phyloP scores from a whole-genome alignment of 2,797 vertebrate genomes.

The Characodon lateralis region DNA sequence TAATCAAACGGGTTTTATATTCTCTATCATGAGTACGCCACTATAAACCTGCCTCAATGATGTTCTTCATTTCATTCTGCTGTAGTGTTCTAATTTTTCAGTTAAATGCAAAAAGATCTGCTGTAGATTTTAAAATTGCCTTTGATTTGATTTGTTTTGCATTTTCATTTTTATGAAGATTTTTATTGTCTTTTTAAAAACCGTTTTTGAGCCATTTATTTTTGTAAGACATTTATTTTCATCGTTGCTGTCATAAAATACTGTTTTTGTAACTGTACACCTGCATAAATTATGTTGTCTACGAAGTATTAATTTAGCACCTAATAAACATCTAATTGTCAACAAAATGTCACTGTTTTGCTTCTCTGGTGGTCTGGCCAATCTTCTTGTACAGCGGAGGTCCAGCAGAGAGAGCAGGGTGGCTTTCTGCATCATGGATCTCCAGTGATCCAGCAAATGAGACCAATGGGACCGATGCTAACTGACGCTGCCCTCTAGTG shows the following conservation, averaged over 20 bases:
- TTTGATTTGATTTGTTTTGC: slow-evolving; percentile 61
- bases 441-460: neutral
- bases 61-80: slow-evolving; percentile 41
- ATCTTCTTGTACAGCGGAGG: neutral
- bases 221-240: slow-evolving; percentile 72
- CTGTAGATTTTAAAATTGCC: slow-evolving; percentile 47
- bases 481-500: slow-evolving; percentile 47
- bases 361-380: neutral
- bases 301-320: slow-evolving; percentile 58
- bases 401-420: slow-evolving; percentile 59
- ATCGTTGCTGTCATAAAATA: slow-evolving; percentile 50
- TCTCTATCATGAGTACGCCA: slow-evolving; percentile 23
- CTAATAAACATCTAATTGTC: slow-evolving; percentile 77
- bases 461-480: neutral
- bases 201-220: slow-evolving; percentile 75
- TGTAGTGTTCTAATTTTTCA: slow-evolving; percentile 44
- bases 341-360: slow-evolving; percentile 10
- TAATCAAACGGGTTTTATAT: slow-evolving; percentile 25
- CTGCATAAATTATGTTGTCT: slow-evolving; percentile 57
- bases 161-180: slow-evolving; percentile 65
- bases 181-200: slow-evolving; percentile 64
- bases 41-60: slow-evolving; percentile 25
- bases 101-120: slow-evolving; percentile 43
- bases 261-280: slow-evolving; percentile 62
- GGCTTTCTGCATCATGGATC: neutral